A percentile compares a stretch with the other conserved stretches of the same genome.
phyloP scores from a whole-genome alignment of 2,113 vertebrate genomes.

The Marmota flaviventris region DNA sequence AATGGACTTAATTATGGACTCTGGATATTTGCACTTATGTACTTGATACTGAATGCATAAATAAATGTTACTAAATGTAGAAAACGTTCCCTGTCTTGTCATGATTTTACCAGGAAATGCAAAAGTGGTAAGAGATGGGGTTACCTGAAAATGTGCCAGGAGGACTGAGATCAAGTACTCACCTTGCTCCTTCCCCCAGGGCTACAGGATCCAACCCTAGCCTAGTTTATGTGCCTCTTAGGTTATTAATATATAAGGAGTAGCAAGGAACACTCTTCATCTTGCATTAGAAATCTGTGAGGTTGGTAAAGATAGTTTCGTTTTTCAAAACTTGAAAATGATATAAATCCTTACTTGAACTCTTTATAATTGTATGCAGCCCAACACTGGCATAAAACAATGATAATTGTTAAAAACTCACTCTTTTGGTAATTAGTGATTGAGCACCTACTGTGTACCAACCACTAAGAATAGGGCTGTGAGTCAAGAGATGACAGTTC shows the following conservation, averaged over 20 bases:
- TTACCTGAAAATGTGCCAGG: neutral
- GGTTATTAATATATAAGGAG: neutral
- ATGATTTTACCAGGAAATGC: slow-evolving; percentile 1
- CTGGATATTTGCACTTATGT: slow-evolving; percentile 99
- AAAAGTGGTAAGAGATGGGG: neutral
- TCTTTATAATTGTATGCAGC: neutral
- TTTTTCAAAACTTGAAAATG: neutral
- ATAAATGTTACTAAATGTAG: slow-evolving; percentile 99
- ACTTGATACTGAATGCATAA: slow-evolving; percentile 99
- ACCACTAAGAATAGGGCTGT: neutral
- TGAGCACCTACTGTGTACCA: neutral
- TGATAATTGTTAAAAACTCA: neutral
- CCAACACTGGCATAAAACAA: neutral
- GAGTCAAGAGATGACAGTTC: neutral
- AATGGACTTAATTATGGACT: slow-evolving; percentile 94
- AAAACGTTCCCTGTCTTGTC: slow-evolving; percentile 80
- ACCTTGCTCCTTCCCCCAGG: neutral
- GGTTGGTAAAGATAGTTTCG: neutral
- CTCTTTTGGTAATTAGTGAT: neutral
- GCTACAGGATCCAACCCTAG: neutral
- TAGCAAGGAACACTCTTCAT: neutral
- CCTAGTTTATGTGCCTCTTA: neutral
- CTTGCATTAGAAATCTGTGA: neutral
- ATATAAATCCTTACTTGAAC: neutral
- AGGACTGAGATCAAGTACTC: neutral